Evolutionary conservation across 2,797 vertebrate species (phyloP).

Genomic region (Scarus forsteni): DNA sequence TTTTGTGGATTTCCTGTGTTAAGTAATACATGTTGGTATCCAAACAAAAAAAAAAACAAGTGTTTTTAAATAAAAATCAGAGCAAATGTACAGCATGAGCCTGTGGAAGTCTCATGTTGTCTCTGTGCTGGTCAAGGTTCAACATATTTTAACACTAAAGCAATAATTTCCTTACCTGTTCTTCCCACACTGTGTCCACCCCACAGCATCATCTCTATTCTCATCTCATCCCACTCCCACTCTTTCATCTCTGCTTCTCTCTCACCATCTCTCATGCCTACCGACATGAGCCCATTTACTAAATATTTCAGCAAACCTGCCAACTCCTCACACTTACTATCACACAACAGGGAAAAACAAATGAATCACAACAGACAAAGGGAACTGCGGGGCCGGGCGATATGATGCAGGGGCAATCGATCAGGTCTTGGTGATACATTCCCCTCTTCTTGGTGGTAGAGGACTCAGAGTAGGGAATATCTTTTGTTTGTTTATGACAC

Average conservation of each 20-base stretch:
- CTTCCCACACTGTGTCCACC: conserved; percentile 67
- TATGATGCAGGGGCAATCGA: conserved; percentile 73
- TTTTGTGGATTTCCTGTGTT: background rate
- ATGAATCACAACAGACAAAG: conserved; percentile 71
- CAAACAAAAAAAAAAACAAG: background rate
- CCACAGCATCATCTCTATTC: conserved; percentile 64
- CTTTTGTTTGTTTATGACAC: background rate
- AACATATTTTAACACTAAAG: conserved; percentile 54
- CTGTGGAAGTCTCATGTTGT: conserved; percentile 29
- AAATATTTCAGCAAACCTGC: conserved; percentile 69
- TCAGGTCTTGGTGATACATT: conserved; percentile 74
- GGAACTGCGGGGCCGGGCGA: conserved; percentile 41
- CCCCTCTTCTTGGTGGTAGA: conserved; percentile 67
- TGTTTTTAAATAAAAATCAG: background rate
- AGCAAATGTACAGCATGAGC: background rate
- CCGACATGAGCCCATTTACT: conserved; percentile 57
- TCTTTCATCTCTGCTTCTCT: conserved; percentile 59
- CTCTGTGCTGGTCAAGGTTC: conserved; percentile 25
- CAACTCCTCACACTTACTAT: conserved; percentile 65
- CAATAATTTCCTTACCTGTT: conserved; percentile 67
- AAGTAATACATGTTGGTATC: background rate
- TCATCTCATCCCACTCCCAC: conserved; percentile 61
- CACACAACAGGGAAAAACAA: conserved; percentile 53
- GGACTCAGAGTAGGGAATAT: conserved; percentile 49
- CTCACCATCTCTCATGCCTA: conserved; percentile 51